Base-by-base conservation (phyloP, 2,113 vertebrate genomes). In the Clupea harengus region DNA sequence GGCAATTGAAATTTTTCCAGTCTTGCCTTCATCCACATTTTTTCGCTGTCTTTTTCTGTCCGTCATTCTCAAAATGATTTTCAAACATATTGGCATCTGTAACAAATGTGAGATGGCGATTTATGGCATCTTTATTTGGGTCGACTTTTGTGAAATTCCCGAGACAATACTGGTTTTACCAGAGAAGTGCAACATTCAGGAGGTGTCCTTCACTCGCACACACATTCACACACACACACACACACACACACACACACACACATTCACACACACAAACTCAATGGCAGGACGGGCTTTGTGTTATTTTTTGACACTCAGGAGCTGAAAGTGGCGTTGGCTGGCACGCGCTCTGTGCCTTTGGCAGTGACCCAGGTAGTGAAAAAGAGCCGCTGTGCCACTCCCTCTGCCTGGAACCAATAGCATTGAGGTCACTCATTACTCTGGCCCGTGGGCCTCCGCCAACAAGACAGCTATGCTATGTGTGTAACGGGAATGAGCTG, bases 381-480 rank as follows among this genome's bases (percentile, higher is more conserved):
- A 78, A 39, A 1, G 25, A 78, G 15, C 60, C 22, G 22, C 60
- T 4, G 28, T 78, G 72, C 72, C 72, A 78, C 72, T 78, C 72
- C 72, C 72, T 78, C 72, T 44, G 72, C 72, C 72, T 39, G 72
- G 28, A 78, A 39, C 72, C 72, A 78, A 78, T 78, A 17, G 72
- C 28, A 13, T 78, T 11, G 72, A 78, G 72, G 72, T 78, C 28
- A 44, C 72, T 39, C 32, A 15, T 39, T 32, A 32, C 72, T 78
- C 25, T 2, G 28, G 28, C 11, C 72, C 11, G 11, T 78, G 72
- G 72, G 11, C 72, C 72, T 1, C 72, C 15, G 72, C 72, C 72
- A 78, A 5, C 72, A 39, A 78, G 72, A 18, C 72, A 4, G 25
- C 72, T 32, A 32, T 78, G 72, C 39, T 39, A 25, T 67, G 72